Base-by-base conservation (phyloP, 2,888 invertebrate genomes). In the Ptilodon capucinus region DNA sequence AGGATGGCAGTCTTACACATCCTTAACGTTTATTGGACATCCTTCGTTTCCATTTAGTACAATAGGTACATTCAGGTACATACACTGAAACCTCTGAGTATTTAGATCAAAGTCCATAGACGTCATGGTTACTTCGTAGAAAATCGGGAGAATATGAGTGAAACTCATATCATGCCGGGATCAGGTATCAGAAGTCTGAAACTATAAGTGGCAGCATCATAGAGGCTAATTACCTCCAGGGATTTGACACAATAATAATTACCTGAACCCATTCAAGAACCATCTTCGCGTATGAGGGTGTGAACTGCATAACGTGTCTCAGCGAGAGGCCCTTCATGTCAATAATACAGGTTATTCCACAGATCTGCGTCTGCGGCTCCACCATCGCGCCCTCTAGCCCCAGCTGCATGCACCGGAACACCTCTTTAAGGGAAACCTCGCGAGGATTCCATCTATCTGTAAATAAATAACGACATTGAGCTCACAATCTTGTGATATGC, bases 341-440 rank as follows among this genome's bases (percentile, higher is more conserved):
- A 42, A 97, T 82, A 34, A 97, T 92, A 14, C 95, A 94, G 46
- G 94, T 90, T 11, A 94, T 94, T 0, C 97, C 97, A 51, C 93
- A 92, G 46, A 97, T 93, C 86, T 97, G 97, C 0, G 96, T 95
- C 61, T 86, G 89, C 0, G 96, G 95, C 74, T 97, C 97, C n/a
- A 92, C 90, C 92, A 96, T 94, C 0, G 95, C 95, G 0, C 95
- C 94, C 76, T 95, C 94, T 44, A 96, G 81, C 0, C 93, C 91
- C 51, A 96, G 76, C 74, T 96, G 94, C 18, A 95, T 90, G 0
- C 94, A 93, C 45, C 94, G 93, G 72, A 96, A 95, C 45, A 96
- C 87, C 57, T 96, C 94, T 1, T 91, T 84, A 28, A 96, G 64
- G 0, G 92, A 82, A 11, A 95, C 92, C 46, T 93, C 89, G 38